Evolutionary conservation across 2,888 invertebrate species (phyloP).

Genomic region (Diabrotica balteata): DNA sequence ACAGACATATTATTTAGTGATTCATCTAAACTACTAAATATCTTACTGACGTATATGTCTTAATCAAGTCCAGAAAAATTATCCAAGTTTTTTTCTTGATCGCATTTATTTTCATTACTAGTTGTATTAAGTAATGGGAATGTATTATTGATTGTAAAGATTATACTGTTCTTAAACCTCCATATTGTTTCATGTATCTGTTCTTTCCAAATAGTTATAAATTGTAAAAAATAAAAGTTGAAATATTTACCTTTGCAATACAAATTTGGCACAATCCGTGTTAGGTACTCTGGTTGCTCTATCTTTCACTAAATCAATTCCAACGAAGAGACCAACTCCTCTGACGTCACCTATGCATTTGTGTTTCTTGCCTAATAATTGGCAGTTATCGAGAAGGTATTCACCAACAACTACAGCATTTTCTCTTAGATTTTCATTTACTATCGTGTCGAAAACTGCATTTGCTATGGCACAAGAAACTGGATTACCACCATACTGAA

Average conservation of each 20-base stretch:
- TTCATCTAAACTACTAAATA: no score
- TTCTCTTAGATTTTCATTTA: constrained; percentile 83
- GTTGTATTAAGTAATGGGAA: no score
- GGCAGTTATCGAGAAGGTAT: constrained; percentile 74
- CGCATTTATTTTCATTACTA: no score
- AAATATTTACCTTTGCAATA: constrained; percentile 69
- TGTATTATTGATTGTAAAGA: no score
- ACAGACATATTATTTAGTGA: no score
- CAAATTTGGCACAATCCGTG: constrained; percentile 78
- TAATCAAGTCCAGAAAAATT: no score
- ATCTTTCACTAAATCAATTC: constrained; percentile 88
- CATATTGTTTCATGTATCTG: no score
- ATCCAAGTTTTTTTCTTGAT: no score
- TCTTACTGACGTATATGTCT: no score
- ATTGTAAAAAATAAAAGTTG: constrained; percentile 51
- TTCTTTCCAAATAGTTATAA: no score
- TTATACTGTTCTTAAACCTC: no score
- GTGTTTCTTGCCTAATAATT: constrained; percentile 76
- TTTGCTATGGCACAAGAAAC: constrained; percentile 97
- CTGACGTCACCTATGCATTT: constrained; percentile 86
- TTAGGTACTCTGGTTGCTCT: constrained; percentile 80
- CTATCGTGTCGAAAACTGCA: constrained; percentile 92
- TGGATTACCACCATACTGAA: constrained; percentile 97
- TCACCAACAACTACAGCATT: constrained; percentile 85
- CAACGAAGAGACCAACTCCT: constrained; percentile 93